Evolutionary conservation across 2,888 invertebrate species (phyloP).

Genomic region (Ischnura elegans): DNA sequence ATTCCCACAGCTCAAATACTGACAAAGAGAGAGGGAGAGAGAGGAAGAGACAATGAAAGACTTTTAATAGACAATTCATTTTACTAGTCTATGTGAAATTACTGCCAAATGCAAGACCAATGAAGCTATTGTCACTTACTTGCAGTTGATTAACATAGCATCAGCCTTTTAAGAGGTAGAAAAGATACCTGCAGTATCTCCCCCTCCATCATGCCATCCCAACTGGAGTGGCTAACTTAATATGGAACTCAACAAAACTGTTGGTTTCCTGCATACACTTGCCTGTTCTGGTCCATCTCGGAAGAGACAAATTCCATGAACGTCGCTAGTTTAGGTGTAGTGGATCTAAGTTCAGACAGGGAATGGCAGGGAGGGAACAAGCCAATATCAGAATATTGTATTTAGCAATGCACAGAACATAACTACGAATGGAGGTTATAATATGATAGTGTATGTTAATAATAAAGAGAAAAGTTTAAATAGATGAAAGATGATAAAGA

Average conservation of each 20-base stretch:
- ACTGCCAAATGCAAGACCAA: conserved; percentile 58
- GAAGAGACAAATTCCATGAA: conserved; percentile 75
- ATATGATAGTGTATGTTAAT: conserved; percentile 55
- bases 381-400: conserved; percentile 65
- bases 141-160: conserved; percentile 57
- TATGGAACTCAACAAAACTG: conserved; percentile 53
- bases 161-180: conserved; percentile 59
- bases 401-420: conserved; percentile 57
- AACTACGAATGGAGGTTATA: conserved; percentile 46
- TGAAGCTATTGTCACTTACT: conserved; percentile 65
- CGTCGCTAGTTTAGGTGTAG: conserved; percentile 75
- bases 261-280: conserved; percentile 71
- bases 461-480: conserved; percentile 34
- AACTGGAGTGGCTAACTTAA: conserved; percentile 51
- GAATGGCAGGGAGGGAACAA: conserved; percentile 60
- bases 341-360: conserved; percentile 72
- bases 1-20: conserved; percentile 25
- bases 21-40: conserved; percentile 56
- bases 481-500: conserved; percentile 28
- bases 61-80: conserved; percentile 49
- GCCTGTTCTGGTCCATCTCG: conserved; percentile 74
- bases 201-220: conserved; percentile 55
- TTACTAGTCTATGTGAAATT: conserved; percentile 55
- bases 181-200: conserved; percentile 55
- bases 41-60: conserved; percentile 58